phyloP scores from a whole-genome alignment of 2,888 invertebrate species.

The Rhagonycha fulva region DNA sequence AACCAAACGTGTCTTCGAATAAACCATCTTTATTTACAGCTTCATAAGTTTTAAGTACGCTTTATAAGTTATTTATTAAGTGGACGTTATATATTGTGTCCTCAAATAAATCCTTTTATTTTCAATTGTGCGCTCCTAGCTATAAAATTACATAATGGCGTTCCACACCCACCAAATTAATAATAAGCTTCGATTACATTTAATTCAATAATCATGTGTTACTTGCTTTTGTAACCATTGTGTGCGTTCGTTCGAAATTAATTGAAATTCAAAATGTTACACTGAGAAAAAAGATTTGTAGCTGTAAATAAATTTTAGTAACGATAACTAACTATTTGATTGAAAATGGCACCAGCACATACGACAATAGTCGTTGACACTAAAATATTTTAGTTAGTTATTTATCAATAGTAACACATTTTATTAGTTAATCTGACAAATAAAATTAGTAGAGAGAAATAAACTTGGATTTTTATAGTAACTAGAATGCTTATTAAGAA shows the following conservation, averaged over 20 bases:
- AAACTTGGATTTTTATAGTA: no score
- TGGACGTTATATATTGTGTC: conserved; percentile 33
- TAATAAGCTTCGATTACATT: neutral
- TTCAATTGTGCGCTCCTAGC: neutral
- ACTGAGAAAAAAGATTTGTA: no score
- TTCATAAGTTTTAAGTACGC: conserved; percentile 27
- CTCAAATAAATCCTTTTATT: neutral
- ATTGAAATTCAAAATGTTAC: neutral
- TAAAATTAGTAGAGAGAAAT: no score
- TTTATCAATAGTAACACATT: no score
- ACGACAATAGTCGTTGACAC: no score
- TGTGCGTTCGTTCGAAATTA: neutral
- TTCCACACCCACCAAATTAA: conserved; percentile 3
- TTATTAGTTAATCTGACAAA: no score
- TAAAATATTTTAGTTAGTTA: no score
- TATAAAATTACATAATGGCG: neutral
- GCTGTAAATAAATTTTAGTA: no score
- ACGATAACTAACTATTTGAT: no score
- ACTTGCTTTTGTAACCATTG: neutral
- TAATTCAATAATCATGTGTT: neutral
- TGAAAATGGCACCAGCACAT: no score
- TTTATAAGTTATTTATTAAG: conserved; percentile 36
- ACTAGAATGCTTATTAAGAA: no score
- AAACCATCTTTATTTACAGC: conserved; percentile 22
- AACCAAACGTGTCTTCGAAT: conserved; percentile 23